Evolutionary conservation across 2,888 invertebrate genomes (phyloP).

Genomic region (Macrophya annulata): DNA sequence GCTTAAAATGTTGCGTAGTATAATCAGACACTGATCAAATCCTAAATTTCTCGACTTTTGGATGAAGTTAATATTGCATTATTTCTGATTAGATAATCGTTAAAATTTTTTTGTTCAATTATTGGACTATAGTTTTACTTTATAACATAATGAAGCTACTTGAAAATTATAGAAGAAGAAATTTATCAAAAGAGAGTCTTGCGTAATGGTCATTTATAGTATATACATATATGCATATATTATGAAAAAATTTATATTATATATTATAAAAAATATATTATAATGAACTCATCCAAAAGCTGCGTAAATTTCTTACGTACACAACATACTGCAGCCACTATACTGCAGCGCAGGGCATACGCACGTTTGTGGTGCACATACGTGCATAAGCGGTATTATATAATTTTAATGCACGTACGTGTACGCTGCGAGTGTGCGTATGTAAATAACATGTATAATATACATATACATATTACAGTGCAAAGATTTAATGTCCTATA

Average conservation of each 20-base stretch:
- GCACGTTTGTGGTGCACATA: not conserved
- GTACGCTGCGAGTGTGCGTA: constrained; percentile 64
- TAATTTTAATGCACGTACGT: constrained; percentile 62
- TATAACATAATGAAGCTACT: not conserved
- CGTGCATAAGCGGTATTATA: not conserved
- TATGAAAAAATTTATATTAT: constrained; percentile 55
- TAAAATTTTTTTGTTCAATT: constrained; percentile 3
- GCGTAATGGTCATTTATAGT: not conserved
- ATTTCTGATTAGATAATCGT: not conserved
- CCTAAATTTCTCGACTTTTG: constrained; percentile 69
- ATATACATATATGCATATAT: no score
- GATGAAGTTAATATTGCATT: constrained; percentile 50
- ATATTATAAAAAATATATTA: constrained; percentile 54
- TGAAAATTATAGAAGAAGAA: not conserved
- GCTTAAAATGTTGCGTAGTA: constrained; percentile 76
- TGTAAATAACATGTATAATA: constrained; percentile 4
- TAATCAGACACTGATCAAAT: constrained; percentile 76
- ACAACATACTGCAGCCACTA: constrained; percentile 67
- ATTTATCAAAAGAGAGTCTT: not conserved
- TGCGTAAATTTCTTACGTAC: constrained; percentile 65
- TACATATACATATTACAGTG: constrained; percentile 31
- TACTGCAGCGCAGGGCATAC: constrained; percentile 56
- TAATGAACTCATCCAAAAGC: constrained; percentile 63
- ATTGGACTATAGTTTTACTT: not conserved
- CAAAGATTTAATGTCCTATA: constrained; percentile 63